phyloP scores from a whole-genome alignment of 2,113 vertebrate species.

The Ascaphus truei region DNA sequence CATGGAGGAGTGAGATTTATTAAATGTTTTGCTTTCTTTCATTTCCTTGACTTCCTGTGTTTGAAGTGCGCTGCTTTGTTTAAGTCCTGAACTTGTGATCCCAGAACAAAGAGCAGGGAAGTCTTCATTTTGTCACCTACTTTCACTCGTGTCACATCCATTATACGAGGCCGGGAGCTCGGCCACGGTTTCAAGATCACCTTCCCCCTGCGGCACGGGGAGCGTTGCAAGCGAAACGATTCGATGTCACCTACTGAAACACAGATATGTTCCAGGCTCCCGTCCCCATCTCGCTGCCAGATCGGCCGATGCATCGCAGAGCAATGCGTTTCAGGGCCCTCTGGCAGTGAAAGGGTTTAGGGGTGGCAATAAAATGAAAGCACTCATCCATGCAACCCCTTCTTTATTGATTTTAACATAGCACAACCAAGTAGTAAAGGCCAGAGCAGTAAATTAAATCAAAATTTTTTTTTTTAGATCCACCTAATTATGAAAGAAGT shows the following conservation, averaged over 20 bases:
- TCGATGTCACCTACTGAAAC: not conserved
- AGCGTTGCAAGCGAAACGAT: not conserved
- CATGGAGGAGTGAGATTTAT: slow-evolving; percentile 2
- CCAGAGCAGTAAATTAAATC: no score
- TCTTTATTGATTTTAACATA: no score
- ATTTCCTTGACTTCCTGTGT: not conserved
- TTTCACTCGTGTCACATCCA: slow-evolving; percentile 1
- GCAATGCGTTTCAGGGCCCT: no score
- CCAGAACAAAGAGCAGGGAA: slow-evolving; percentile 31
- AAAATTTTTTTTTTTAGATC: no score
- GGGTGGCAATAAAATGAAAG: no score
- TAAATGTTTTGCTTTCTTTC: not conserved
- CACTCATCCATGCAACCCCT: no score
- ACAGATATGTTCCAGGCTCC: no score
- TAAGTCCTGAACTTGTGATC: slow-evolving; percentile 29
- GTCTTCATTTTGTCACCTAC: slow-evolving; percentile 6
- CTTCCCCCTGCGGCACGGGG: not conserved
- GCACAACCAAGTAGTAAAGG: no score
- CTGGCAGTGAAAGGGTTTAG: no score
- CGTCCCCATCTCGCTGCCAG: no score
- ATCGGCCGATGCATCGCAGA: no score
- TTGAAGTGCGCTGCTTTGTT: not conserved
- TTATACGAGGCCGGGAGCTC: not conserved
- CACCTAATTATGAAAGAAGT: no score
- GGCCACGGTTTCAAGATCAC: not conserved